Conservation (phyloP, 1,140 invertebrate genomes). For the Drosophila parabipectinata region DNA sequence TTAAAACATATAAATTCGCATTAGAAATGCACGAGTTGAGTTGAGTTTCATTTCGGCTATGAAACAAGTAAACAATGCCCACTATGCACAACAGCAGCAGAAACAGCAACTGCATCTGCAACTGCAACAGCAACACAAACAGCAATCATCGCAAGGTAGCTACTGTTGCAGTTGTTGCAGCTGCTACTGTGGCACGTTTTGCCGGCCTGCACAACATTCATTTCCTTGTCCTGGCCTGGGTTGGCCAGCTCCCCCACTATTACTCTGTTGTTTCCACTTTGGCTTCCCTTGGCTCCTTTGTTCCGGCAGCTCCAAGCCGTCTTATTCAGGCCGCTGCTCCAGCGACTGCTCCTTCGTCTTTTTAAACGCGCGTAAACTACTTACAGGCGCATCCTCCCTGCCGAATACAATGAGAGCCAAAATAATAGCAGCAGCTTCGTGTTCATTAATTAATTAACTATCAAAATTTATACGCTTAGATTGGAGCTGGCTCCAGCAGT, state of each 20-base stretch:
- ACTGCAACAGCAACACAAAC: constrained; percentile 1
- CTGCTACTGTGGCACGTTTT: constrained; percentile 56
- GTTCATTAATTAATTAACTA: background rate
- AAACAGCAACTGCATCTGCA: background rate
- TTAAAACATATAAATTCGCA: constrained; percentile 79
- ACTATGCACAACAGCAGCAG: constrained; percentile 43
- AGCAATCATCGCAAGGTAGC: constrained; percentile 43
- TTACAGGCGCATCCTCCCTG: constrained; percentile 57
- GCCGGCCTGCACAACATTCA: constrained; percentile 70
- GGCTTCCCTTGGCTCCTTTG: constrained; percentile 28
- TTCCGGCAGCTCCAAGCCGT: constrained; percentile 25
- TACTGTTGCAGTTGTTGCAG: constrained; percentile 13
- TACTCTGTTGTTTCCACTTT: background rate
- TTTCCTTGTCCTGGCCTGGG: constrained; percentile 62
- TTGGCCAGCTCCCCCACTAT: background rate
- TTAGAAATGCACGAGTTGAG: constrained; percentile 83
- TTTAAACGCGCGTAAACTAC: constrained; percentile 80
- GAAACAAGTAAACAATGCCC: constrained; percentile 75
- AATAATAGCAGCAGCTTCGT: background rate
- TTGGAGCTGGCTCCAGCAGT: too few relatives aligned
- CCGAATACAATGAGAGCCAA: constrained; percentile 9
- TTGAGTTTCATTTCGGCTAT: constrained; percentile 79
- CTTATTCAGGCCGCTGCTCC: constrained; percentile 1
- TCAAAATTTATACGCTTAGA: background rate
- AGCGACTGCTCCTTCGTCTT: constrained; percentile 24